phyloP scores from a whole-genome alignment of 2,888 invertebrate genomes.

The Lamellibrachia satsuma region DNA sequence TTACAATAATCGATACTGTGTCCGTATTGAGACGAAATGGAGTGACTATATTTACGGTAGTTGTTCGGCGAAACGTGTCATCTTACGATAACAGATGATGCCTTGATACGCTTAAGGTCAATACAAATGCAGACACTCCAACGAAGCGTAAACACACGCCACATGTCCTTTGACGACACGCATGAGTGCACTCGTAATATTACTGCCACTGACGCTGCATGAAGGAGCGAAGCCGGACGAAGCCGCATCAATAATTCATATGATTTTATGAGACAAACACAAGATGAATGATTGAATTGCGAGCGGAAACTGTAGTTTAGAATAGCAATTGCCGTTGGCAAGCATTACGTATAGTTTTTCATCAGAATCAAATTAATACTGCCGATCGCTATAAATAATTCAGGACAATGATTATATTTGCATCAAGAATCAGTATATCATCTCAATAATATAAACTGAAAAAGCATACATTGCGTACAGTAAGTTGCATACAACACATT shows the following conservation, averaged over 20 bases:
- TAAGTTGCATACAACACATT: too few species aligned
- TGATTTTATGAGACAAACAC: not conserved
- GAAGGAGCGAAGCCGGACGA: not conserved
- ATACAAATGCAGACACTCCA: not conserved
- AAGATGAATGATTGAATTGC: slow-evolving; percentile 6
- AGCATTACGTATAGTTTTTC: not conserved
- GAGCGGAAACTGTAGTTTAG: not conserved
- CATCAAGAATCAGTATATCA: too few species aligned
- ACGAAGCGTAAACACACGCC: not conserved
- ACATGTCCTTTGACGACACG: not conserved
- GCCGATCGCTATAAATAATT: not conserved
- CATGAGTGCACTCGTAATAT: not conserved
- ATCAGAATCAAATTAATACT: too few species aligned
- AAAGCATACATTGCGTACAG: too few species aligned
- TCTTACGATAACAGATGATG: not conserved
- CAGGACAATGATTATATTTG: not conserved
- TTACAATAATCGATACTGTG: not conserved
- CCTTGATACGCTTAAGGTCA: not conserved
- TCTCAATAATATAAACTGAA: too few species aligned
- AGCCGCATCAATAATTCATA: not conserved
- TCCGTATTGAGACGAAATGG: not conserved
- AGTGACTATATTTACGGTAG: not conserved
- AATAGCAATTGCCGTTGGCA: not conserved
- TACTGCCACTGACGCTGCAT: not conserved
- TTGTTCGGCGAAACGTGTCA: not conserved